Conservation (phyloP, 2,888 invertebrate species). For the Amphipoea lucens region DNA sequence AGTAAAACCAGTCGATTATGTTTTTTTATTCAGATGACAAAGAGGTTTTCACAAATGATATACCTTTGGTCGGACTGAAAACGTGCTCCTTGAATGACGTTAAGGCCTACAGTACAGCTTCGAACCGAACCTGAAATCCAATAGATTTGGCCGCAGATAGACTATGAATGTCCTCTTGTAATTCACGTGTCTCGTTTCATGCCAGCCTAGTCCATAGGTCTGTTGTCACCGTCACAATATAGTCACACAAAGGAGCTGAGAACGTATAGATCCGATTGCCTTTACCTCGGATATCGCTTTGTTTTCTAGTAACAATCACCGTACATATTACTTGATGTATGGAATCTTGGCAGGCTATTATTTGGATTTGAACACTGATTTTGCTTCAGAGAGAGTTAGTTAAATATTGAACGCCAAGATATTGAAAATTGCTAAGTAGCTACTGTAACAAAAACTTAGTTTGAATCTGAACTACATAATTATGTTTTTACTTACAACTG, state of each 20-base stretch:
- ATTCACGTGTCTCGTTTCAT: conserved; percentile 44
- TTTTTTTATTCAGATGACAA: neutral
- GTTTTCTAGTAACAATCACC: conserved; percentile 51
- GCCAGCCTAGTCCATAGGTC: conserved; percentile 27
- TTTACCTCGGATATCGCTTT: conserved; percentile 48
- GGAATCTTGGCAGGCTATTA: conserved; percentile 23
- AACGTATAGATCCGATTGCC: conserved; percentile 42
- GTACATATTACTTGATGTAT: conserved; percentile 23
- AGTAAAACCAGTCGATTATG: neutral
- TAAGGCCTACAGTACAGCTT: conserved; percentile 32
- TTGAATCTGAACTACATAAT: neutral
- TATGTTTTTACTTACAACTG: neutral
- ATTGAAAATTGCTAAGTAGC: neutral
- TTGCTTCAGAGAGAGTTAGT: neutral
- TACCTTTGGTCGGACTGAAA: conserved; percentile 16
- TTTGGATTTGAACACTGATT: neutral
- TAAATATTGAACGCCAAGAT: neutral
- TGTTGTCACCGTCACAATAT: conserved; percentile 54
- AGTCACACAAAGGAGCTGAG: conserved; percentile 50
- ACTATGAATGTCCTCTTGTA: conserved; percentile 41
- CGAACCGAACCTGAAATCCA: conserved; percentile 29
- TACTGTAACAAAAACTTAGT: neutral
- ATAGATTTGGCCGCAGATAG: conserved; percentile 47
- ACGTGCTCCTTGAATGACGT: conserved; percentile 1
- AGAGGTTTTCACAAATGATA: neutral